Evolutionary conservation across 2,888 invertebrate genomes (phyloP).

Genomic region (Villa cingulata): DNA sequence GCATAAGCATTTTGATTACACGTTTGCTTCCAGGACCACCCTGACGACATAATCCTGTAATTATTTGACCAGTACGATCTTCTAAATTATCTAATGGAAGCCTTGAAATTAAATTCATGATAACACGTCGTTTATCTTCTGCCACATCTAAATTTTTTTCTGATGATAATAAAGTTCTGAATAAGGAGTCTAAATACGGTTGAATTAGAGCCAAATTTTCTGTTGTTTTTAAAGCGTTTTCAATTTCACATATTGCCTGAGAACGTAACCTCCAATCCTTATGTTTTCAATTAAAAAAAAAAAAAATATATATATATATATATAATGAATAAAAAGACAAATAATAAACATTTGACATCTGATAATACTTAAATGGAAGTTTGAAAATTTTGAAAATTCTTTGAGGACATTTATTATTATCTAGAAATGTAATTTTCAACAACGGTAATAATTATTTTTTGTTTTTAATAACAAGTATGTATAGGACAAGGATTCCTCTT

Average conservation of each 20-base stretch:
- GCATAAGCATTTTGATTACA: slow-evolving; percentile 37
- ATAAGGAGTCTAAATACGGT: slow-evolving; percentile 47
- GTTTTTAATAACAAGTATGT: too few relatives aligned
- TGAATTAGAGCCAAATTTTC: slow-evolving; percentile 41
- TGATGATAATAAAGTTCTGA: slow-evolving; percentile 49
- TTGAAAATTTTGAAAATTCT: too few relatives aligned
- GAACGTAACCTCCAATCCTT: slow-evolving; percentile 35
- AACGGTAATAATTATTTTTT: too few relatives aligned
- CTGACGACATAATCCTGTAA: slow-evolving; percentile 34
- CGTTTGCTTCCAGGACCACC: slow-evolving; percentile 34
- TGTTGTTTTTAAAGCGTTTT: slow-evolving; percentile 38
- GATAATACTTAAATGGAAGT: too few relatives aligned
- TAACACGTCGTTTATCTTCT: slow-evolving; percentile 30
- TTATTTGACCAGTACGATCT: slow-evolving; percentile 31
- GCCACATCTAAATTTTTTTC: slow-evolving; percentile 41
- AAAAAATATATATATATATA: too few relatives aligned
- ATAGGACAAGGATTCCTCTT: too few relatives aligned
- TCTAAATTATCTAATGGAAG: slow-evolving; percentile 35
- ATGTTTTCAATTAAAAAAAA: too few relatives aligned
- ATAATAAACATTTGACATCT: too few relatives aligned
- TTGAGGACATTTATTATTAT: too few relatives aligned
- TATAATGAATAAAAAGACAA: too few relatives aligned
- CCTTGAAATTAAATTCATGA: slow-evolving; percentile 33
- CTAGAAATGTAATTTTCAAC: too few relatives aligned
- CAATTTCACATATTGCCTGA: slow-evolving; percentile 27